phyloP scores from a whole-genome alignment of 2,888 invertebrate species.

The Cecidostiba fungosa region DNA sequence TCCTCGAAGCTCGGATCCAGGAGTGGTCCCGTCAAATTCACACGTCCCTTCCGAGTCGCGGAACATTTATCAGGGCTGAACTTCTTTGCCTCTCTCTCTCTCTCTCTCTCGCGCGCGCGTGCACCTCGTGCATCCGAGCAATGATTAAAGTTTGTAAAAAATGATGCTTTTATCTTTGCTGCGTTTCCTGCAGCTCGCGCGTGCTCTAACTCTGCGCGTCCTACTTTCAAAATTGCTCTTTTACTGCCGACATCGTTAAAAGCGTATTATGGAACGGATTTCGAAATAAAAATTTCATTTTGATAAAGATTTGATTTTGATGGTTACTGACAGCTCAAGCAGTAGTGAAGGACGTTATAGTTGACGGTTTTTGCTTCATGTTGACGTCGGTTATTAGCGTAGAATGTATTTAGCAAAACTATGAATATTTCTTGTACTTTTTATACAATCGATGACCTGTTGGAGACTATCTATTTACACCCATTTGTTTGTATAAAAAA shows the following conservation, averaged over 20 bases:
- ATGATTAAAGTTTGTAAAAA: constrained; percentile 58
- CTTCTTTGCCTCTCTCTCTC: not conserved
- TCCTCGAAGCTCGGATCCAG: not conserved
- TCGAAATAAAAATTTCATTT: constrained; percentile 49
- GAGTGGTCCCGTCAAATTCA: constrained; percentile 29
- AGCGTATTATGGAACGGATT: constrained; percentile 36
- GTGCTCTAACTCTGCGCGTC: constrained; percentile 15
- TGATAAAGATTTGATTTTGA: constrained; percentile 43
- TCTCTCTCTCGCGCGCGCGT: not conserved
- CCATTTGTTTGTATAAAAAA: no score
- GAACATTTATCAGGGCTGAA: constrained; percentile 48
- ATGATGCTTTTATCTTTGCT: constrained; percentile 56
- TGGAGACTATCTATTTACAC: no score
- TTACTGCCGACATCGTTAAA: constrained; percentile 49
- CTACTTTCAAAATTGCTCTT: constrained; percentile 54
- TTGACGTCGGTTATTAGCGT: not conserved
- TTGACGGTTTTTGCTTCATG: not conserved
- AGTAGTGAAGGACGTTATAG: not conserved
- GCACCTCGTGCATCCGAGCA: constrained; percentile 36
- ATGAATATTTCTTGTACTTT: no score
- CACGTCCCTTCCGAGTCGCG: constrained; percentile 32
- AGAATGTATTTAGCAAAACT: no score
- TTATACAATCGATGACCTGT: no score
- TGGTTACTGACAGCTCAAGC: not conserved
- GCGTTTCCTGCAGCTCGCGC: constrained; percentile 30